Base-by-base conservation (phyloP, 2,113 vertebrate genomes). In the Micromys minutus region DNA sequence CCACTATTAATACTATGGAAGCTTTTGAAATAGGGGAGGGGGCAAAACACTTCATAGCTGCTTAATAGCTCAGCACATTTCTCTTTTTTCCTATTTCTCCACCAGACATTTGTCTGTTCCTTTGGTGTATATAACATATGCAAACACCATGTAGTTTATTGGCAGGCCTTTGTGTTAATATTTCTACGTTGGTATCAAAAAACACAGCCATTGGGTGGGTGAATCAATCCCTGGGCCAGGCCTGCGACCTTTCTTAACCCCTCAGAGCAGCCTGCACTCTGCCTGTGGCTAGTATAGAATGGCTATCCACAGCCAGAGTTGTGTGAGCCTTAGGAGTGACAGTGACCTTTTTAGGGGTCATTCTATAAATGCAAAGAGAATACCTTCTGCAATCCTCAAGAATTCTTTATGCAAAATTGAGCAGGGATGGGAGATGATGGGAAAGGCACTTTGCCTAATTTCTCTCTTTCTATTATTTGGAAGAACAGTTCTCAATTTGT, bases 1-100 rank as follows among this genome's bases (percentile, higher is more conserved):
- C 98, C 98, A 98, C 98, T 98, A 97, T 98, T 98, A 98, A 98
- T 98, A 97, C 97, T 97, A 92, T 7, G 81, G 95, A 97, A 97
- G 98, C 95, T 97, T 98, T 98, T 97, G 97, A 98, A 98, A 98
- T 90, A 96, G 87, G 96, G 94, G 97, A 97, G 98, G 97, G 97
- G 97, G 97, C 80, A 11, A 98, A 98, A 97, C 97, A 98, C 97
- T 98, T 98, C 98, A 98, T 98, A 98, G 98, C 98, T 96, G 74
- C 97, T 98, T 98, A 98, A 98, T 98, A 98, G 97, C 87, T 89
- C 96, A 96, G 92, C 94, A 98, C 98, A 97, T 97, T 97, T 93
- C 95, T 98, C 98, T 98, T 98, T 94, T 71, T 96, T 92, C 91
- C 74, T 95, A 96, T 89, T 34, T 29, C 69, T 74, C 74, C 87